Evolutionary conservation across 2,888 invertebrate species (phyloP).

Genomic region (Keiferia lycopersicella): DNA sequence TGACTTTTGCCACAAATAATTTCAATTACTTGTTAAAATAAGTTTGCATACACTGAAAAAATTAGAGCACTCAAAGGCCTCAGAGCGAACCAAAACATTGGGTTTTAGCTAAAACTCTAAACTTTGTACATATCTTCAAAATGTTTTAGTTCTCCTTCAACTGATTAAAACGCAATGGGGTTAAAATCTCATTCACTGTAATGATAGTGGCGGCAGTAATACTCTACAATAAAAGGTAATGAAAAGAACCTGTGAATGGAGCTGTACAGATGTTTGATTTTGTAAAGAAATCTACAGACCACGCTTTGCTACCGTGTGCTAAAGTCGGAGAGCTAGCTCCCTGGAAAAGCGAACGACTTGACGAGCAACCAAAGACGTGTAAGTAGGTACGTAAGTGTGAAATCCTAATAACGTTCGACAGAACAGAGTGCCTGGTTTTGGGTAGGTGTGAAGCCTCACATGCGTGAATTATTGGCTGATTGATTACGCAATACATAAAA

Average conservation of each 20-base stretch:
- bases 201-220: not conserved
- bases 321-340: not conserved
- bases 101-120: not conserved
- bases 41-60: not conserved
- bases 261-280: constrained; percentile 4
- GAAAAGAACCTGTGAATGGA: not conserved
- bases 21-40: not conserved
- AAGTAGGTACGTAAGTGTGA: too few species aligned
- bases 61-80: not conserved
- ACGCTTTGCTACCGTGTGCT: constrained; percentile 41
- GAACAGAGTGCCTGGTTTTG: too few species aligned
- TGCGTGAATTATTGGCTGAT: too few species aligned
- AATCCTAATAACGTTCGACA: too few species aligned
- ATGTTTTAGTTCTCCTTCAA: not conserved
- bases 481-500: too few species aligned
- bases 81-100: constrained; percentile 6
- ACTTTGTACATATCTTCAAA: not conserved
- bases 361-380: too few species aligned
- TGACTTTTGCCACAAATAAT: not conserved
- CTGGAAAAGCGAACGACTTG: too few species aligned
- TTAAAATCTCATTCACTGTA: not conserved
- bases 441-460: too few species aligned
- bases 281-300: constrained; percentile 37
- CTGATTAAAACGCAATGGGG: constrained; percentile 2
- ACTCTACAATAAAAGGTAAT: not conserved